Evolutionary conservation across 2,113 vertebrate genomes (phyloP), one percentile per base, ranked within the genome.

Genomic region (Rhinolophus sinicus): DNA sequence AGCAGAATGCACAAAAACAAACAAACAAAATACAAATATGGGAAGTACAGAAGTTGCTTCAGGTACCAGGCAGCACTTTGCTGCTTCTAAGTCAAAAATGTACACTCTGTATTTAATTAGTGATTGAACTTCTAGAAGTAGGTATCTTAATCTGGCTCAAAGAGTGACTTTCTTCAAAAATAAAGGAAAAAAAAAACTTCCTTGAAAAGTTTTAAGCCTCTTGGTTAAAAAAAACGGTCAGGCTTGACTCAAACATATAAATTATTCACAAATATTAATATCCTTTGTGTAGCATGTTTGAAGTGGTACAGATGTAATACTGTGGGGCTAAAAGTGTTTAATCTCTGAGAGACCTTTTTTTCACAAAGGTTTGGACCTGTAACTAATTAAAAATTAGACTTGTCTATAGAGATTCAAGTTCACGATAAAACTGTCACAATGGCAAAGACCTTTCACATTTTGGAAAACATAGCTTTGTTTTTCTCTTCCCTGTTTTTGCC

Each of bases 1-100:
- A 94, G 91, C 28, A 76, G 85, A 98, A 98, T 89, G 82, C 33
- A 93, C 24, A 88, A 97, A 98, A 92, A 58, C 40, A 98, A 97
- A 93, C 30, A 97, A 95, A 96, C 56, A 96, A 75, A 96, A 97
- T 93, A 76, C 92, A 98, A 98, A 98, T 95, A 93, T 11, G 24
- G 77, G 69, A 40, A 97, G 75, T 40, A 84, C 3, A 52, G 35
- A 97, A 96, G 26, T 56, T n/a, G 65, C 73, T 97, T 93, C 93
- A 67, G 56, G 93, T 96, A 78, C 75, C 67, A 93, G 67, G 35
- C 94, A 96, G 89, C 16, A 62, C 67, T 96, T 86, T 54, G 77
- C 76, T 97, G 52, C 69, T 97, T 97, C 9, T 2, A 14, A 97
- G 94, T 97, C 44, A 96, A 93, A 97, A 70, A 54, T 92, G 91